phyloP scores from a whole-genome alignment of 2,888 invertebrate genomes.

The Dilophus febrilis region DNA sequence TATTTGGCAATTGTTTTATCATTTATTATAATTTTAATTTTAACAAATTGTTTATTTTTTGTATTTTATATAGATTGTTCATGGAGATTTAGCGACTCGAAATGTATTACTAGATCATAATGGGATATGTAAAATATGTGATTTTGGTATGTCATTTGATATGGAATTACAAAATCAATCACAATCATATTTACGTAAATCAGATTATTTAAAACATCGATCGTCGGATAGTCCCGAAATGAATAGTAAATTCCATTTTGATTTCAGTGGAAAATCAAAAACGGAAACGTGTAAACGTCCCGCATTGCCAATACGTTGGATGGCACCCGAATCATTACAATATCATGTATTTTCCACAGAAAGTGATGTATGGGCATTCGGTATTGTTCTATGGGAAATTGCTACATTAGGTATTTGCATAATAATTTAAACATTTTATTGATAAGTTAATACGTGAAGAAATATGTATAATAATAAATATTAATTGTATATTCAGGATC shows the following conservation, averaged over 20 bases:
- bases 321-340: constrained; percentile 69
- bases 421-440: no score
- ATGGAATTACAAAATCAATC: constrained; percentile 27
- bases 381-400: constrained; percentile 74
- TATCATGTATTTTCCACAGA: constrained; percentile 65
- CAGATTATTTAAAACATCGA: constrained; percentile 18
- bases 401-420: constrained; percentile 51
- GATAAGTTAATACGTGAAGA: no score
- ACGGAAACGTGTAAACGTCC: constrained; percentile 17
- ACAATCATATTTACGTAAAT: constrained; percentile 16
- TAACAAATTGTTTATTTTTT: constrained; percentile 1
- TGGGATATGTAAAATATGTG: constrained; percentile 74
- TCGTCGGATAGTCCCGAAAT: constrained; percentile 14
- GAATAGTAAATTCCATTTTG: constrained; percentile 19
- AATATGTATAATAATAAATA: neutral
- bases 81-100: constrained; percentile 67
- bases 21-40: constrained; percentile 1
- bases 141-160: constrained; percentile 71
- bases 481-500: constrained; percentile 38
- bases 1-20: no score
- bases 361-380: constrained; percentile 77
- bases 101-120: constrained; percentile 71
- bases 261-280: constrained; percentile 18
- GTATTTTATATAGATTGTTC: constrained; percentile 63
- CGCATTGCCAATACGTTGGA: constrained; percentile 43